Evolutionary conservation across 2,113 vertebrate genomes (phyloP), one percentile per base, ranked within the genome.

Genomic region (Hypanus sabinus): DNA sequence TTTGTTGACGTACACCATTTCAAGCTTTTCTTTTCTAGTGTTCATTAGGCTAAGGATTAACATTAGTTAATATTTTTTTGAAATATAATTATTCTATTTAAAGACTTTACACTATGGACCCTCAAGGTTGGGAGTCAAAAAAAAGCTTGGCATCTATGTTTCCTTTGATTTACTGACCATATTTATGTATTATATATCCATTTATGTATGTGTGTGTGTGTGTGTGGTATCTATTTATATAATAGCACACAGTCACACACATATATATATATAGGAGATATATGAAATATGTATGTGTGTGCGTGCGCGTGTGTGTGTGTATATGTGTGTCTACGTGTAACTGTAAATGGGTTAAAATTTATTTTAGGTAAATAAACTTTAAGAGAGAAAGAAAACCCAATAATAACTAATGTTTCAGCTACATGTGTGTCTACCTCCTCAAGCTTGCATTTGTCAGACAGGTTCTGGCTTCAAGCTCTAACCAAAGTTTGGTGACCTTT

Each of bases 401-500:
- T 75, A 73, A 46, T 93, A 73, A 30, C 91, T 75, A 38, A 75
- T 38, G 91, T 93, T 73, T 65, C 91, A 93, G 70, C 91, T 93
- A 73, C 68, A 55, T 93, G 91, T 93, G 68, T 93, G 91, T 93
- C 91, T 93, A 93, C 91, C 91, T 93, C 91, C 70, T 71, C 33
- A 93, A 73, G 65, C 91, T 93, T 93, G 91, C 91, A 93, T 93
- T 92, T n/a, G 88, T 70, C 88, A 92, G 88, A 92, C 88, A 70
- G 88, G 65, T 36, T 92, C 91, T 93, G 68, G 91, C 91, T 46
- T 93, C 91, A 93, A 93, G 91, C 71, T 46, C 68, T 71, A 93
- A 93, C 91, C 91, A 93, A 93, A 93, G 91, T 93, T 93, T 93
- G 91, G 91, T 93, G 91, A 93, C 36, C 36, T 93, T 55, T 73